phyloP scores from a whole-genome alignment of 2,113 vertebrate species.

The rat (Rattus norvegicus) region DNA sequence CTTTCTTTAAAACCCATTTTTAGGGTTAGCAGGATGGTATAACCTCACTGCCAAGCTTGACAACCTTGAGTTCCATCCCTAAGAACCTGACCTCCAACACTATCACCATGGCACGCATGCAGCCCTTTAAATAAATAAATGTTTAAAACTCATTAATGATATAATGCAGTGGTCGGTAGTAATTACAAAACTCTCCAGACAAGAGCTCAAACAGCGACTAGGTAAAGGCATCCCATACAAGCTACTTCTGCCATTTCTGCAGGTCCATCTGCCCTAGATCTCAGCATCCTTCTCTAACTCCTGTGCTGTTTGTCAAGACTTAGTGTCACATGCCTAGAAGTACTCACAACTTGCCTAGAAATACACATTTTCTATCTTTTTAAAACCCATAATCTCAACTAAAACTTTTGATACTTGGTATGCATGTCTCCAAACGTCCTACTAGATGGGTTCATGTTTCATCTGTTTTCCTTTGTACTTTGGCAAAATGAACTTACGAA shows the following conservation, averaged over 20 bases:
- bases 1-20: background rate
- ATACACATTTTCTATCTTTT: slow-evolving; percentile 21
- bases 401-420: slow-evolving; percentile 5
- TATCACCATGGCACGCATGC: background rate
- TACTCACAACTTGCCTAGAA: background rate
- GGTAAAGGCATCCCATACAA: background rate
- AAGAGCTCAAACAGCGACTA: background rate
- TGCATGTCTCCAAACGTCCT: slow-evolving; percentile 30
- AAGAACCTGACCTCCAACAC: background rate
- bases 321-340: background rate
- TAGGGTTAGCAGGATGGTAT: background rate
- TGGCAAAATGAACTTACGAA: slow-evolving; percentile 59
- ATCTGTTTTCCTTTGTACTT: background rate
- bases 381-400: slow-evolving; percentile 30
- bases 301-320: background rate
- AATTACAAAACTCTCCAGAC: background rate
- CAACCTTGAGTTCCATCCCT: background rate
- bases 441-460: background rate
- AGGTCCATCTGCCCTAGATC: background rate
- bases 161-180: background rate
- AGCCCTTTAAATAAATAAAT: background rate
- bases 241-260: background rate
- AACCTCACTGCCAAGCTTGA: background rate
- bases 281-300: background rate
- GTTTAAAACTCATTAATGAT: background rate